phyloP scores from a whole-genome alignment of 2,888 invertebrate genomes.

The Drosophila buzzatii region DNA sequence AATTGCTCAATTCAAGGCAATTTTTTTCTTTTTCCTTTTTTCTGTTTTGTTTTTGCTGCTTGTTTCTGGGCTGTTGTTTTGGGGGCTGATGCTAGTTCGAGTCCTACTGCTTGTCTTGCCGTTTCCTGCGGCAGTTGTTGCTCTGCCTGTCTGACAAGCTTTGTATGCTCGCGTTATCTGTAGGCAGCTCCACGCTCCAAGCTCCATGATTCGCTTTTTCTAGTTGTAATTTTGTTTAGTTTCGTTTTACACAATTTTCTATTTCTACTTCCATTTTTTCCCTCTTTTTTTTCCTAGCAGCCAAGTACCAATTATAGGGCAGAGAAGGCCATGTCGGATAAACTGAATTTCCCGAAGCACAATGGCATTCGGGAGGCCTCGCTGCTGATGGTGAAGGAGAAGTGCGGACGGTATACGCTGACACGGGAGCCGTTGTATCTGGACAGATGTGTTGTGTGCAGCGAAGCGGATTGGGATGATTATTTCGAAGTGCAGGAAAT shows the following conservation, averaged over 20 bases:
- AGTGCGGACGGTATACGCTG: conserved; percentile 93
- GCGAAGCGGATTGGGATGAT: conserved; percentile 96
- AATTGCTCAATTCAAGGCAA: conserved; percentile 76
- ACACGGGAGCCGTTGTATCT: conserved; percentile 95
- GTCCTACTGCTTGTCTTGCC: conserved; percentile 33
- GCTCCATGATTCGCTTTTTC: conserved; percentile 23
- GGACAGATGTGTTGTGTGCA: conserved; percentile 94
- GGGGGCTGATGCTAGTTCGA: conserved; percentile 22
- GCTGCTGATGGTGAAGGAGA: conserved; percentile 94
- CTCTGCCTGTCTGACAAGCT: conserved; percentile 66
- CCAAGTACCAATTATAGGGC: conserved; percentile 90
- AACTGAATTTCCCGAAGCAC: conserved; percentile 89
- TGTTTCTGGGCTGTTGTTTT: conserved; percentile 31
- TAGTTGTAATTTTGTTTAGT: conserved; percentile 75
- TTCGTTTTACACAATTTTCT: conserved; percentile 71
- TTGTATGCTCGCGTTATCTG: conserved; percentile 64
- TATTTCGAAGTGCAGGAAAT: conserved; percentile 98
- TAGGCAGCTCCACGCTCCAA: conserved; percentile 16
- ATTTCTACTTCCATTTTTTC: conserved; percentile 43
- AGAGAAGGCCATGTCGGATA: conserved; percentile 88
- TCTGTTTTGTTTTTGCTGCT: conserved; percentile 31
- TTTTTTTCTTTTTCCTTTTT: conserved; percentile 31
- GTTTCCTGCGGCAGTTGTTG: conserved; percentile 67
- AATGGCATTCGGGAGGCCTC: conserved; percentile 95
- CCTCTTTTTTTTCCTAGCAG: conserved; percentile 83